Conservation (phyloP, 37 sponge, comb jelly and placozoan genomes). For the Crambe crambe region DNA sequence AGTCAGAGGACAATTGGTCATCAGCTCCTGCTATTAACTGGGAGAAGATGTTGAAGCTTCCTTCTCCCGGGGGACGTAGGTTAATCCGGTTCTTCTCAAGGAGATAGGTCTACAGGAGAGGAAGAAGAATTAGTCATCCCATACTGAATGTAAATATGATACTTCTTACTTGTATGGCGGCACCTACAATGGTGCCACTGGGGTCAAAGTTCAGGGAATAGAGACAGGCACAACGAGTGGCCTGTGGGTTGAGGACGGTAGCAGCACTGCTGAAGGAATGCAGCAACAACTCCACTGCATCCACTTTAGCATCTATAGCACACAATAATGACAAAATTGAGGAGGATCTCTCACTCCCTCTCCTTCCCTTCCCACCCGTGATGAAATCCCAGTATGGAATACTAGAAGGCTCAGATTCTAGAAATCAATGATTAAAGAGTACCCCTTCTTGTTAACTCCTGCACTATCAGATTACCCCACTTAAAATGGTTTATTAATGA, state of each 20-base stretch:
- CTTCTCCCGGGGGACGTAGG: slow-evolving; percentile 76
- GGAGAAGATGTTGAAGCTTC: slow-evolving; percentile 93
- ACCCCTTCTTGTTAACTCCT: too few species aligned
- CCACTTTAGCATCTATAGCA: slow-evolving; percentile 77
- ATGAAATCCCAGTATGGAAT: not conserved
- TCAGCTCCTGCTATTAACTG: slow-evolving; percentile 90
- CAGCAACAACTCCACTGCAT: slow-evolving; percentile 88
- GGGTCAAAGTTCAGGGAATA: slow-evolving; percentile 94
- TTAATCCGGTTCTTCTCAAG: slow-evolving; percentile 91
- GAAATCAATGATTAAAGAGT: too few species aligned
- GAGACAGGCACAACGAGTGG: slow-evolving; percentile 88
- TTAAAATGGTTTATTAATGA: too few species aligned
- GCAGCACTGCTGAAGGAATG: slow-evolving; percentile 91
- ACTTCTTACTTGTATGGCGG: slow-evolving; percentile 66
- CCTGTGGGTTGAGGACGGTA: slow-evolving; percentile 89
- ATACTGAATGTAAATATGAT: too few species aligned
- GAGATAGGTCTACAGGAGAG: slow-evolving; percentile 22
- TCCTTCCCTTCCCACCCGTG: not conserved
- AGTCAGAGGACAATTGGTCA: slow-evolving; percentile 73
- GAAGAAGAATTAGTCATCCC: not conserved
- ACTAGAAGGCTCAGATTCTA: too few species aligned
- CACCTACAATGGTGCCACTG: slow-evolving; percentile 74
- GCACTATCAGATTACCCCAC: too few species aligned
- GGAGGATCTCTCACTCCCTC: not conserved
- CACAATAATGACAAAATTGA: not conserved